Evolutionary conservation across 2,797 vertebrate genomes (phyloP), one percentile per base, ranked within the genome.

Genomic region (Allobates femoralis): DNA sequence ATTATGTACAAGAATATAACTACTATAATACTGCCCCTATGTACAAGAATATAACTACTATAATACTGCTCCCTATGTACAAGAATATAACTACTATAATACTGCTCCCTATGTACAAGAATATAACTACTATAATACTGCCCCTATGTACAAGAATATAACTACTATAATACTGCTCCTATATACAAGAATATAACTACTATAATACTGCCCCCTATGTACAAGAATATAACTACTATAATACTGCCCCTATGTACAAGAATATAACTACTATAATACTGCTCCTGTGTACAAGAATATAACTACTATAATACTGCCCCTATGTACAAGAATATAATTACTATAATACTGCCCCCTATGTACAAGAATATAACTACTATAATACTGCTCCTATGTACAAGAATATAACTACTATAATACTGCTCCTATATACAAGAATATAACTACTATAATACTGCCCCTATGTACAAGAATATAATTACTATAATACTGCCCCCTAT

Each of bases 191-290:
- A 69, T 37, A 69, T 37, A 8, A 5, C 3, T 46, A 46, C 41
- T 46, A 46, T 46, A 6, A 46, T 46, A 46, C 6, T 46, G 41
- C n/a, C n/a, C n/a, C n/a, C n/a, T n/a, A n/a, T n/a, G n/a, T n/a
- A n/a, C n/a, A n/a, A n/a, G n/a, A n/a, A n/a, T n/a, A n/a, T n/a
- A n/a, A n/a, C n/a, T n/a, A n/a, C n/a, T n/a, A n/a, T n/a, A n/a
- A n/a, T 30, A 66, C 28, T 66, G 28, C 28, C 30, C 1, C 34
- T 71, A 71, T 71, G 32, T 71, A 71, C 34, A 71, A n/a, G 34
- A 71, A 71, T 71, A 41, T 71, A 71, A 71, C 67, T 71, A 71
- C 34, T 71, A 71, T 71, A 71, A 41, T 71, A 71, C 34, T 71
- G 34, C 21, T 2, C 67, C 32, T 41, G 41, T 41, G 2, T 41